These are phyloP conservation scores for Colius striatus DNA, from an alignment of 2,113 vertebrate genomes.

Conservation along the genomic window DNA sequence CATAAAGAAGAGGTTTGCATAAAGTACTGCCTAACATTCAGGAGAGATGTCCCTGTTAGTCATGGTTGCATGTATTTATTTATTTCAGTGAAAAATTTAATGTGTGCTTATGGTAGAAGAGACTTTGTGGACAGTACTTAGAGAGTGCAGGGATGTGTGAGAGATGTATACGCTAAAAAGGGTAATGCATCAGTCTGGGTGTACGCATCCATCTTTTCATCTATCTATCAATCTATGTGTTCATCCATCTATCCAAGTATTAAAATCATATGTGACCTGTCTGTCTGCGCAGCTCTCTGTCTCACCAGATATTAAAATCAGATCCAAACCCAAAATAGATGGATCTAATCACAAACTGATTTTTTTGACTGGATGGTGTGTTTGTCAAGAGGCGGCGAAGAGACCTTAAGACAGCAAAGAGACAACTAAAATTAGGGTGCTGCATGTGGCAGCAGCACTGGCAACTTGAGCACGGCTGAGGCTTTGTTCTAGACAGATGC, in stretches of 20 bases:
- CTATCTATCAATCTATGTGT: not conserved
- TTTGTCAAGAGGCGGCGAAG: not conserved
- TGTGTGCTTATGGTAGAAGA: not conserved
- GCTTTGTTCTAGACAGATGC: constrained; percentile 36
- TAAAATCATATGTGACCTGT: constrained; percentile 59
- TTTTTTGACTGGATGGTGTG: not conserved
- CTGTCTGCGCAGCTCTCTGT: constrained; percentile 21
- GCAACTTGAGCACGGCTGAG: not conserved
- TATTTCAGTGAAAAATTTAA: constrained; percentile 59
- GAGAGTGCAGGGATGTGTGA: constrained; percentile 2
- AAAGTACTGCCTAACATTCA: not conserved
- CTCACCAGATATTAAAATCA: constrained; percentile 42
- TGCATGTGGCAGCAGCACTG: not conserved
- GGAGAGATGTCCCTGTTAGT: not conserved
- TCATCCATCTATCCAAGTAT: constrained; percentile 41
- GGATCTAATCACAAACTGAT: not conserved
- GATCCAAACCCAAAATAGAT: constrained; percentile 11
- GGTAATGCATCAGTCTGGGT: constrained; percentile 17
- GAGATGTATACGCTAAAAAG: not conserved
- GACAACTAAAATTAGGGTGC: not conserved
- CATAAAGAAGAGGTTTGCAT: constrained; percentile 12
- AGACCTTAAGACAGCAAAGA: not conserved
- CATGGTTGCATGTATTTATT: constrained; percentile 22
- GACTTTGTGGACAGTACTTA: constrained; percentile 28
- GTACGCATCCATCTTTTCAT: constrained; percentile 23